phyloP scores from a whole-genome alignment of 2,888 invertebrate genomes.

The Eristalis tenax region DNA sequence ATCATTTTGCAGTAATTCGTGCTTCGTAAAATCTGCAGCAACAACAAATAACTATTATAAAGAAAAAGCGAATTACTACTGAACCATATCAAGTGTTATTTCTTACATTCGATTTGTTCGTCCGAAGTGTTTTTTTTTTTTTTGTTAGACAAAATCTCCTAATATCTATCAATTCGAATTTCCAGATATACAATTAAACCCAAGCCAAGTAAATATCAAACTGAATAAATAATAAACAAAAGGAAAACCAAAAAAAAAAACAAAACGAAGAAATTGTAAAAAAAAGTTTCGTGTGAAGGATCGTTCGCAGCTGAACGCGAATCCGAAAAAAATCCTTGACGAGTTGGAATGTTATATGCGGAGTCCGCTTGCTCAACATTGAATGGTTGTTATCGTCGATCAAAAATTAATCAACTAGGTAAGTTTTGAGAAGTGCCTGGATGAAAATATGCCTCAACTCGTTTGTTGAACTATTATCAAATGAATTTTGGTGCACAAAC shows the following conservation, averaged over 20 bases:
- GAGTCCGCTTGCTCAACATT: slow-evolving; percentile 79
- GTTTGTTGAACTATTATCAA: not conserved
- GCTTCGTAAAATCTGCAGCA: slow-evolving; percentile 21
- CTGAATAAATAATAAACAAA: not conserved
- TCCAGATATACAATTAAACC: slow-evolving; percentile 51
- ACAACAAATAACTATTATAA: slow-evolving; percentile 21
- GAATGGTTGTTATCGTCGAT: slow-evolving; percentile 77
- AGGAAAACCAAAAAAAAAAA: not conserved
- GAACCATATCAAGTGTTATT: slow-evolving; percentile 46
- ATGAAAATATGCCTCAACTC: not conserved
- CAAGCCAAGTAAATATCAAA: slow-evolving; percentile 12
- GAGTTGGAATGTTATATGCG: slow-evolving; percentile 81
- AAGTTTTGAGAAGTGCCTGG: slow-evolving; percentile 29
- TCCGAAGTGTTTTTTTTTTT: slow-evolving; percentile 29
- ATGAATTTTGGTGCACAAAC: not conserved
- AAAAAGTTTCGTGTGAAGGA: slow-evolving; percentile 32
- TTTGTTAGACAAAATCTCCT: slow-evolving; percentile 11
- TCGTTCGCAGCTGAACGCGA: slow-evolving; percentile 72
- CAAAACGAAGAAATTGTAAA: slow-evolving; percentile 1
- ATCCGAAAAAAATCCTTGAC: slow-evolving; percentile 71
- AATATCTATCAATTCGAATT: slow-evolving; percentile 32
- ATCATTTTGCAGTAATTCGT: slow-evolving; percentile 6
- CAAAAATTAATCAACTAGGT: slow-evolving; percentile 67
- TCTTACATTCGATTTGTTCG: slow-evolving; percentile 14
- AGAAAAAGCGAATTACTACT: slow-evolving; percentile 16